Evolutionary conservation across 2,797 vertebrate species (phyloP).

Genomic region (Chromis chromis): DNA sequence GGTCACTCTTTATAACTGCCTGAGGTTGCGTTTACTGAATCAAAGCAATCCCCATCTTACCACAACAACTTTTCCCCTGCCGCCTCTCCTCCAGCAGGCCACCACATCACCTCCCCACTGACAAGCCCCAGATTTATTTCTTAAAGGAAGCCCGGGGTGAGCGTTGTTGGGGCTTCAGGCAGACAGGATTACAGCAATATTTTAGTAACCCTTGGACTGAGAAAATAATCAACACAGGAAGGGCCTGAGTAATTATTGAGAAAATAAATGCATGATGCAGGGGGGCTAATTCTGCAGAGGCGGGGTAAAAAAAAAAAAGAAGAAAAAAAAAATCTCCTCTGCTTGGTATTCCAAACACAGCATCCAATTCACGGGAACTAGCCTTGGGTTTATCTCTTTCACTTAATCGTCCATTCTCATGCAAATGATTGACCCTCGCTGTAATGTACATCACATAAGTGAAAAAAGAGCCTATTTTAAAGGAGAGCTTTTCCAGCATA

Average conservation of each 20-base stretch:
- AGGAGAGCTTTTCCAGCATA: conserved; percentile 61
- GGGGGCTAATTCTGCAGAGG: conserved; percentile 65
- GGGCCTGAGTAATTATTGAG: conserved; percentile 71
- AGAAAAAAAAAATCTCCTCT: conserved; percentile 39
- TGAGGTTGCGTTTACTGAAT: conserved; percentile 62
- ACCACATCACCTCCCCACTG: conserved; percentile 35
- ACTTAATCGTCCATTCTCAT: conserved; percentile 81
- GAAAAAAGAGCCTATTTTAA: conserved; percentile 68
- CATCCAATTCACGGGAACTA: conserved; percentile 76
- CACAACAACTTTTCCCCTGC: conserved; percentile 23
- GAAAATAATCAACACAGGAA: conserved; percentile 76
- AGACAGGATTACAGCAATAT: conserved; percentile 80
- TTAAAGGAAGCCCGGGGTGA: conserved; percentile 61
- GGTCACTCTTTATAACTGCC: conserved; percentile 44
- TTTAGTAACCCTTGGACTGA: conserved; percentile 77
- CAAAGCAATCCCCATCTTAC: conserved; percentile 53
- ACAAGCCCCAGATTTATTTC: conserved; percentile 73
- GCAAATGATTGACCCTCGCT: conserved; percentile 79
- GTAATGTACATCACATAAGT: conserved; percentile 81
- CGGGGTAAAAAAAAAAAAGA: conserved; percentile 9
- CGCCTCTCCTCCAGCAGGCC: conserved; percentile 18
- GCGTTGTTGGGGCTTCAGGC: conserved; percentile 62
- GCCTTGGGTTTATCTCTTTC: conserved; percentile 81
- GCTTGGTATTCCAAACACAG: conserved; percentile 78
- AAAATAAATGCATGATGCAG: conserved; percentile 73